Evolutionary conservation across 2,113 vertebrate genomes (phyloP).

Genomic region (Hyla sarda): DNA sequence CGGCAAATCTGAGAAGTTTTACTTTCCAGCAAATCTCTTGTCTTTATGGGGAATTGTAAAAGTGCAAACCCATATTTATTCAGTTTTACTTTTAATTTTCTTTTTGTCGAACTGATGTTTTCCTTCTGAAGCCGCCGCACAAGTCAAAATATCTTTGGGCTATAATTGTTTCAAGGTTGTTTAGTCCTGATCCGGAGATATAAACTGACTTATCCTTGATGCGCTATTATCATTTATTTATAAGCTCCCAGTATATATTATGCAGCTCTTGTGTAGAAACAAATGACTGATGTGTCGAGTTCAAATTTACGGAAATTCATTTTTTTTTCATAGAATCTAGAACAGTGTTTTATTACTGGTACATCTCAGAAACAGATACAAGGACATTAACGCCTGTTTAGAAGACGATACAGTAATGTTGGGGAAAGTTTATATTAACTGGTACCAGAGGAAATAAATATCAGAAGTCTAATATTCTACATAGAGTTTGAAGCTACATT

Average conservation of each 20-base stretch:
- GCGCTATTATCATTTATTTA: conserved; percentile 18
- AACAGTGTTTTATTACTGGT: not conserved
- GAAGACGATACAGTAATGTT: not conserved
- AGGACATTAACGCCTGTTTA: not conserved
- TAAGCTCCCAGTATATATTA: not conserved
- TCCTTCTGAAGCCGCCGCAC: not conserved
- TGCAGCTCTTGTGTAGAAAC: not conserved
- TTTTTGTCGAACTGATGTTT: not conserved
- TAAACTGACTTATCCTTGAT: not conserved
- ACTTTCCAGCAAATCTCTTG: not conserved
- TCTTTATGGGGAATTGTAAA: not conserved
- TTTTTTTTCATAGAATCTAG: not conserved
- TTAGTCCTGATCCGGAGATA: not conserved
- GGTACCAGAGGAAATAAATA: not conserved
- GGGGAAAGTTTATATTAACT: not conserved
- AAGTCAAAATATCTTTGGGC: conserved; percentile 21
- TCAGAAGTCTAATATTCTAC: not conserved
- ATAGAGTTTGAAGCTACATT: too few relatives aligned
- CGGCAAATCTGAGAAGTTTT: not conserved
- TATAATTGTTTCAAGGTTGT: conserved; percentile 15
- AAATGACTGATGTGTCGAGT: not conserved
- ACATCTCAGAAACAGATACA: not conserved
- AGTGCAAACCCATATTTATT: not conserved
- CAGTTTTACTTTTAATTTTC: not conserved
- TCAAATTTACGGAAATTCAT: not conserved